Conservation (phyloP, 2,888 invertebrate genomes). For the Phyto melanocephala region DNA sequence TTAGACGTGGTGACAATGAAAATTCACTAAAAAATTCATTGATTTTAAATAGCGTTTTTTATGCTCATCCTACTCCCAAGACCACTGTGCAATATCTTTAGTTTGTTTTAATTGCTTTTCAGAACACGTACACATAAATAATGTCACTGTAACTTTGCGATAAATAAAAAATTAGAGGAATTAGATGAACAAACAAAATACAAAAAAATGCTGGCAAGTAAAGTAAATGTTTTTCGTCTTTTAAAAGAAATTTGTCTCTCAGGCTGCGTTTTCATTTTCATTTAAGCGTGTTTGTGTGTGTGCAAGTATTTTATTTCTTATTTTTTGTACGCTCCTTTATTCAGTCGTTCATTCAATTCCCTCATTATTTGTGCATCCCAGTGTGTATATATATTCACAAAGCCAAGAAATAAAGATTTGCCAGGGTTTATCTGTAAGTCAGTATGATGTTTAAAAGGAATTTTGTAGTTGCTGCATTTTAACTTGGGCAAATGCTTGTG, state of each 20-base stretch:
- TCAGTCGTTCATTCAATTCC: background rate
- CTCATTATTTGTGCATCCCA: background rate
- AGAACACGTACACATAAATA: constrained; percentile 17
- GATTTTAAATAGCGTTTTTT: too few species aligned
- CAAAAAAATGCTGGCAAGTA: constrained; percentile 18
- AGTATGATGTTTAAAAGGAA: constrained; percentile 15
- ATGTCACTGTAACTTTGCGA: constrained; percentile 33
- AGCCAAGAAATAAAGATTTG: constrained; percentile 3
- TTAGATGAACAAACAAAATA: background rate
- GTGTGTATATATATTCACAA: background rate
- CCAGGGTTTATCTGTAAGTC: constrained; percentile 5
- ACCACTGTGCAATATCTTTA: background rate
- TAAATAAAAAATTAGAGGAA: background rate
- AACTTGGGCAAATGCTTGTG: constrained; percentile 43
- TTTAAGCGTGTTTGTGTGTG: background rate
- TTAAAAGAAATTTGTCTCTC: constrained; percentile 10
- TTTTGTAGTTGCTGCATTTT: constrained; percentile 13
- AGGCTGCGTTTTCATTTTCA: constrained; percentile 53
- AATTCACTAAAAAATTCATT: too few species aligned
- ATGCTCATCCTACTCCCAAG: background rate
- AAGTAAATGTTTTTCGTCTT: constrained; percentile 37
- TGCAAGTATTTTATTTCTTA: background rate
- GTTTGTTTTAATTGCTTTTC: constrained; percentile 14
- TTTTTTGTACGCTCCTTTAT: background rate
- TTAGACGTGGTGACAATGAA: too few species aligned